Conservation (phyloP, 2,797 vertebrate genomes). For the Megaceryle alcyon region DNA sequence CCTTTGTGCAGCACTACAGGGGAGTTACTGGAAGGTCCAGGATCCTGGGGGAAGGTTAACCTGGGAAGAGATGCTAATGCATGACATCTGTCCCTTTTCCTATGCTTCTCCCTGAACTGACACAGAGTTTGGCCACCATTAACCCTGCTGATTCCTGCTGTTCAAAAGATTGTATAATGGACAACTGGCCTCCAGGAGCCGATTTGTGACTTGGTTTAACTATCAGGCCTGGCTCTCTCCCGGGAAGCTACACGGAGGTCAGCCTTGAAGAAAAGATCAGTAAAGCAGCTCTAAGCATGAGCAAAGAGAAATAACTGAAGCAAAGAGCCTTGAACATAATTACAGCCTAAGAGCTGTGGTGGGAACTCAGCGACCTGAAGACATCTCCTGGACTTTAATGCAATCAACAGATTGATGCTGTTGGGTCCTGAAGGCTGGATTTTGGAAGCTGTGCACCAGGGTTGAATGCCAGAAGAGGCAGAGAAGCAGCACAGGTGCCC, state of each 20-base stretch:
- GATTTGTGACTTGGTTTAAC: slow-evolving; percentile 40
- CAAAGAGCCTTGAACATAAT: slow-evolving; percentile 57
- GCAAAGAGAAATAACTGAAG: slow-evolving; percentile 13
- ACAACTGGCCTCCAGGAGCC: background rate
- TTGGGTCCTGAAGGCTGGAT: slow-evolving; percentile 10
- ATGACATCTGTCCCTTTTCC: background rate
- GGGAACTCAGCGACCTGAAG: slow-evolving; percentile 5
- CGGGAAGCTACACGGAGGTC: slow-evolving; percentile 11
- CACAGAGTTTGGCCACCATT: background rate
- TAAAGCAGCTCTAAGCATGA: background rate
- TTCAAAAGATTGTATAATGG: background rate
- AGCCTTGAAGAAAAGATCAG: slow-evolving; percentile 54
- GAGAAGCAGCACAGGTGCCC: background rate
- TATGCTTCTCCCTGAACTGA: background rate
- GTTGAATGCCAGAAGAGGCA: slow-evolving; percentile 2
- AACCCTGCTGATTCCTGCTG: slow-evolving; percentile 12
- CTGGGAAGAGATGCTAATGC: background rate
- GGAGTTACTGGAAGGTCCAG: background rate
- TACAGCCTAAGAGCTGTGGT: slow-evolving; percentile 20
- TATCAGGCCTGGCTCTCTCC: slow-evolving; percentile 27
- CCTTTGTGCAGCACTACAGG: accelerated
- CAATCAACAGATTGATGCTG: slow-evolving; percentile 56
- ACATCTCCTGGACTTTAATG: slow-evolving; percentile 1
- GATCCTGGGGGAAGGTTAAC: background rate
- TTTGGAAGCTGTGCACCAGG: background rate